Conservation (phyloP, 2,113 vertebrate species). For the Corapipo altera region DNA sequence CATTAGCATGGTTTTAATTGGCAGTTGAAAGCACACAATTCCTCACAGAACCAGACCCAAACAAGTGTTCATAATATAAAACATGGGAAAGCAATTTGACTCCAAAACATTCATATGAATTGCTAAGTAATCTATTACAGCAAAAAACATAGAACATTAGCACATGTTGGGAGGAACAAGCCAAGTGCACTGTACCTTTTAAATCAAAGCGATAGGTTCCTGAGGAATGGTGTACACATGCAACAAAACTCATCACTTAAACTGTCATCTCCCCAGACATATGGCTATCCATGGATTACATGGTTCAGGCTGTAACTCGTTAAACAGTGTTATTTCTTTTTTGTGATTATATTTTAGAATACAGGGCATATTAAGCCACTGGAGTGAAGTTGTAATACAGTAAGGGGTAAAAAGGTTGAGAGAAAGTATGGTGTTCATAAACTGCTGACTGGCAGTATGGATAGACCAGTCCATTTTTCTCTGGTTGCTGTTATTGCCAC, state of each 20-base stretch:
- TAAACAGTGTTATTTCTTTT: slow-evolving; percentile 27
- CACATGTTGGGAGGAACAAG: neutral
- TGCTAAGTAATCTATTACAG: slow-evolving; percentile 22
- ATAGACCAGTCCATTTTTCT: neutral
- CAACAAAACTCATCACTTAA: slow-evolving; percentile 5
- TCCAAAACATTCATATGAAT: neutral
- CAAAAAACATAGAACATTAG: neutral
- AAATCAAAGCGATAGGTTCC: slow-evolving; percentile 29
- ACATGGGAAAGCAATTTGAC: slow-evolving; percentile 40
- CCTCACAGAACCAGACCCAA: neutral
- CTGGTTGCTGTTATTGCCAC: neutral
- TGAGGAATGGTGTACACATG: neutral
- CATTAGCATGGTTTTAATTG: slow-evolving; percentile 16
- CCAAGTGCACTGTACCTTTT: neutral
- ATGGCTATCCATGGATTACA: neutral
- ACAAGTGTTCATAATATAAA: slow-evolving; percentile 45
- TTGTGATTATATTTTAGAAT: neutral
- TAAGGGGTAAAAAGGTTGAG: slow-evolving; percentile 6
- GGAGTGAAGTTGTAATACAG: slow-evolving; percentile 12
- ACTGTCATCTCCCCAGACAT: slow-evolving; percentile 42
- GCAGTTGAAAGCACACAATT: neutral
- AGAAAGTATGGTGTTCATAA: slow-evolving; percentile 17
- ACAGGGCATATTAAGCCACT: slow-evolving; percentile 20
- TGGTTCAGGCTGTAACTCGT: neutral
- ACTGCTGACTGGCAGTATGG: slow-evolving; percentile 35